These are phyloP conservation scores for Zaprionus lineosus DNA, from an alignment of 2,888 invertebrate genomes.

Conservation along the genomic window DNA sequence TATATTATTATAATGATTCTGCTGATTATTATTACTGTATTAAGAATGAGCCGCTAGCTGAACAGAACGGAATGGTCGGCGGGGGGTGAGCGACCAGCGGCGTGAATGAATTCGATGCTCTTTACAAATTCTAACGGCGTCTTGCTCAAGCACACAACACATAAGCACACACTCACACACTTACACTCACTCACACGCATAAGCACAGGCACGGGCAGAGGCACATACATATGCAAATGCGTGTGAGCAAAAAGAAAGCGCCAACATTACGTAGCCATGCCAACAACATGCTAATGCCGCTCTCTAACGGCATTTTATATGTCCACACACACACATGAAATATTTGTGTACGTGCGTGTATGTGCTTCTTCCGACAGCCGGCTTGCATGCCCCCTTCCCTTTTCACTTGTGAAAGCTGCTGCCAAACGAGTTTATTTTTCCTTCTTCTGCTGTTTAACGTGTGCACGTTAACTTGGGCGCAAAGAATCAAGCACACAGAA, in stretches of 20 bases:
- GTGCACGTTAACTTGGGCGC: constrained; percentile 42
- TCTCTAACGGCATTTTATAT: constrained; percentile 54
- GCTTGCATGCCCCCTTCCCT: constrained; percentile 33
- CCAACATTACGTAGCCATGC: constrained; percentile 70
- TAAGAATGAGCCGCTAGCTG: constrained; percentile 22
- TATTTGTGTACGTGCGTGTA: constrained; percentile 31
- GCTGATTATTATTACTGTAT: constrained; percentile 56
- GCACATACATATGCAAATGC: constrained; percentile 38
- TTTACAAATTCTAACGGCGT: constrained; percentile 74
- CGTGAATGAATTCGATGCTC: constrained; percentile 66
- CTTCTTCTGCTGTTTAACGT: constrained; percentile 14
- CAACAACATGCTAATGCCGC: constrained; percentile 66
- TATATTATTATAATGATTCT: constrained; percentile 53
- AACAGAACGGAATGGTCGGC: not conserved
- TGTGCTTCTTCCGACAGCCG: constrained; percentile 51
- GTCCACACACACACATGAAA: not conserved
- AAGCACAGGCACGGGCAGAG: not conserved
- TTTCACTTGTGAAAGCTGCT: constrained; percentile 72
- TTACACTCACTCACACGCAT: not conserved
- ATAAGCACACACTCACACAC: constrained; percentile 5
- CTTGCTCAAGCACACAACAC: constrained; percentile 34
- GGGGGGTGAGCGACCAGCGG: constrained; percentile 5
- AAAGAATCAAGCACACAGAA: constrained; percentile 38
- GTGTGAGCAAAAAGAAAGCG: constrained; percentile 69
- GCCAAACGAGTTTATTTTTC: constrained; percentile 57